Evolutionary conservation across 2,888 invertebrate genomes (phyloP), one percentile per base, ranked within the genome.

Genomic region (Barypeithes pellucidus): DNA sequence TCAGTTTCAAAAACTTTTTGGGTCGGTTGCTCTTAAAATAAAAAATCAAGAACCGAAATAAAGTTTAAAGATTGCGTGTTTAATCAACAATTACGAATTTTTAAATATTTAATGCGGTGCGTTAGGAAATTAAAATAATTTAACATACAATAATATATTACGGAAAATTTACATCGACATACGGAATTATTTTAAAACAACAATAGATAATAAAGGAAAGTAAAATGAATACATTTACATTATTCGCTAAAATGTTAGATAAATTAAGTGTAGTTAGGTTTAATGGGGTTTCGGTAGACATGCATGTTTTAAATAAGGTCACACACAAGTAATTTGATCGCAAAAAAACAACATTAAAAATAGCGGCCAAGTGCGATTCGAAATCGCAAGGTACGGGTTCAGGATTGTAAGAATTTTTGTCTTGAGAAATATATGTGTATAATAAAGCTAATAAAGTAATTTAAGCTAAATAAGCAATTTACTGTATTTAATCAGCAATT

Each of bases 161-260:
- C 7, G 29, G 29, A 29, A 29, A 29, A 29, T 29, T 61, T 14
- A 41, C 29, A 61, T 61, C 11, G 8, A n/a, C 39, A 61, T 41
- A 18, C 29, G 9, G 20, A 41, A 41, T 41, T 61, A 41, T 61
- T 61, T 61, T 41, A 36, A 61, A 36, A 18, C 39, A 61, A 61
- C 61, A 61, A 61, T 61, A 61, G 61, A 61, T 61, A 61, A 61
- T 41, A 22, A 20, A 61, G 41, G 61, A 61, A 36, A 61, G 61
- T 61, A 7, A 41, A 33, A 61, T 16, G 20, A 41, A 61, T 61
- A 61, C 39, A 61, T 61, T 61, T 61, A 22, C 61, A 61, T 39
- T 20, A 41, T 39, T 61, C 41, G 18, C 20, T 61, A 61, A 61
- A 61, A 41, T 16, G 11, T 61, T 24, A 61, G 22, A 60, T 20